Evolutionary conservation across 1,140 invertebrate species (phyloP), one percentile per base, ranked within the genome.

Genomic region (Nephotettix cincticeps): DNA sequence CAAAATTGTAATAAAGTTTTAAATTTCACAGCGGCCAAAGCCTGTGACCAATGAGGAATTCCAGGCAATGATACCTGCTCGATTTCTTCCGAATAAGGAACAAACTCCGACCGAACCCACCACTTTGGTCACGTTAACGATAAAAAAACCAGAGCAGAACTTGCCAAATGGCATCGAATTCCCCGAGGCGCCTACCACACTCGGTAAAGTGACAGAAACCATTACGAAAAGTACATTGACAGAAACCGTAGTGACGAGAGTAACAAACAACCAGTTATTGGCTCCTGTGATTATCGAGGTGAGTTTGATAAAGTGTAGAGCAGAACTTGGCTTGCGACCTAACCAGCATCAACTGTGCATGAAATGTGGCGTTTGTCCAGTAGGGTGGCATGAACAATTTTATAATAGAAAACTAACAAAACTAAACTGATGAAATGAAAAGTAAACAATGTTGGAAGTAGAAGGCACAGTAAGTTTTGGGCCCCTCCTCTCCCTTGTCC

Each of bases 181-280:
- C 76, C 93, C 93, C 72, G 92, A 93, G 74, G 86, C 93, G 64
- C 93, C 93, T 63, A 92, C 89, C 68, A 86, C 89, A 70, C 85
- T 93, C 77, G 94, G 94, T 79, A 88, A 88, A 84, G 90, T 93
- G 83, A 95, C 93, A 75, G 94, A 96, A 86, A 93, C 90, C 80
- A 93, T 96, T 85, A 95, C 93, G 79, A 95, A 94, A 87, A 94
- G 93, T 78, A 96, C 93, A 68, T 91, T 95, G 83, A 96, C 94
- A 75, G 94, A 96, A 86, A 96, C 94, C 56, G 93, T 94, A 74
- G 93, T 96, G 80, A 96, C 94, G 73, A 86, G 95, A 75, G 88
- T 96, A 80, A 97, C 94, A 72, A 92, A 96, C 83, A 97, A 97
- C 86, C 87, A 91, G 78, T 86, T 93, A 83, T 85, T 90, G 76